Evolutionary conservation across 2,888 invertebrate genomes (phyloP), one percentile per base, ranked within the genome.

Genomic region (Cylloceria caligata): DNA sequence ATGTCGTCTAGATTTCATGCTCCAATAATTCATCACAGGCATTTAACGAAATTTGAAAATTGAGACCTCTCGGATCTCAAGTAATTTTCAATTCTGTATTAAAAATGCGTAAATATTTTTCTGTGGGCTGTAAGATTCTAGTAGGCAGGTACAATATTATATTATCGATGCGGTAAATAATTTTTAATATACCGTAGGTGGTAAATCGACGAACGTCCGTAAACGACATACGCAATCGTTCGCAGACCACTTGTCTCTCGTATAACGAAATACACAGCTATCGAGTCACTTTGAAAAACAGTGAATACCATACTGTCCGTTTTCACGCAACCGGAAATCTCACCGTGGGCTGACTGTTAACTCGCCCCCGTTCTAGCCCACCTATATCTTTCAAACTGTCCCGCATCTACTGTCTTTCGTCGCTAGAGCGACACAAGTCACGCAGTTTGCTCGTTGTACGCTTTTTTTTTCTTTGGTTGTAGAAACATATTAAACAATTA

Each of bases 291-390:
- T 24, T 30, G 39, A 49, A 27, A 39, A 21, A 27, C 6, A 34
- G 27, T 11, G 52, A n/a, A 9, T 36, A 27, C n/a, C 60, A 45
- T 47, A 27, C 42, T 65, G 69, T 74, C 64, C 39, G 30, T 74
- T 78, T 78, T 65, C 73, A 69, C 74, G 69, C 81, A 71, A 79
- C 81, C 81, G 81, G 81, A 81, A 81, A 81, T 79, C 21, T 52
- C 68, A 68, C 34, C 60, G 81, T 78, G 78, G 78, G 72, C 68
- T 55, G 78, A 52, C 16, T 21, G 27, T n/a, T 21, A 24, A n/a
- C 30, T 72, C 81, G 81, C 74, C 81, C 62, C 78, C 81, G 81
- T 77, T 78, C 73, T 39, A 64, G 13, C 64, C 69, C 64, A 65
- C 64, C 74, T 73, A 60, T 24, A 11, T 19, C 49, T 11, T 13